Conservation (phyloP, 1,140 invertebrate species). For the Pectinophora gossypiella region DNA sequence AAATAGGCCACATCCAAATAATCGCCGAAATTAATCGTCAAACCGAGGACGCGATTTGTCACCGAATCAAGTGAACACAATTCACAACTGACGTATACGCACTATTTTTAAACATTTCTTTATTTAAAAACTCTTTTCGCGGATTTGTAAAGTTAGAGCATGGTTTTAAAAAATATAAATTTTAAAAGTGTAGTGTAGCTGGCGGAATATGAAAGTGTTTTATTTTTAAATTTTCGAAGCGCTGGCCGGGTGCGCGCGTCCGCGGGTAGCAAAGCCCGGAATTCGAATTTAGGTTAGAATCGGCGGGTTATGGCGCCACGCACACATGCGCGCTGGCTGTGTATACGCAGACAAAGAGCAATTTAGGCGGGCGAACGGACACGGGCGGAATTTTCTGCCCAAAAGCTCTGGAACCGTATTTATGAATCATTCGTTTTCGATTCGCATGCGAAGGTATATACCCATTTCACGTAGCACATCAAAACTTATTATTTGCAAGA, state of each 20-base stretch:
- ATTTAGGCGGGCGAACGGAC: neutral
- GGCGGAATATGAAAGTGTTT: conserved; percentile 23
- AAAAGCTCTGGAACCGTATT: too few relatives aligned
- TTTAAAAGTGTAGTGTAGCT: neutral
- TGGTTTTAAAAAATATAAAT: conserved; percentile 24
- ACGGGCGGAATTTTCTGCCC: too few relatives aligned
- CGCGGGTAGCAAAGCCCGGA: conserved; percentile 54
- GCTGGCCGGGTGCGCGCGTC: conserved; percentile 50
- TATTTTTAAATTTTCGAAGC: conserved; percentile 58
- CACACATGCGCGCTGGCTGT: conserved; percentile 56
- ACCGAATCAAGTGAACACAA: neutral
- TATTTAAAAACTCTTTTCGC: neutral
- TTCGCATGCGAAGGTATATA: too few relatives aligned
- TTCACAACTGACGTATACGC: neutral
- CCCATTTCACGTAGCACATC: too few relatives aligned
- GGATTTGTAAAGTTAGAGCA: neutral
- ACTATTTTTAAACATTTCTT: conserved; percentile 6
- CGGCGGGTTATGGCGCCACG: conserved; percentile 61
- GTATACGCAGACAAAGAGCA: conserved; percentile 39
- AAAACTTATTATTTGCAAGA: too few relatives aligned
- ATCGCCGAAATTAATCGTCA: conserved; percentile 3
- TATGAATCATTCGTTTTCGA: too few relatives aligned
- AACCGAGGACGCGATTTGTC: neutral
- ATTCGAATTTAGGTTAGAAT: conserved; percentile 71
- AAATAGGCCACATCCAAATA: conserved; percentile 1